These are phyloP conservation scores for Sternotherus odoratus DNA, from an alignment of 2,797 vertebrate genomes.

Conservation along the genomic window DNA sequence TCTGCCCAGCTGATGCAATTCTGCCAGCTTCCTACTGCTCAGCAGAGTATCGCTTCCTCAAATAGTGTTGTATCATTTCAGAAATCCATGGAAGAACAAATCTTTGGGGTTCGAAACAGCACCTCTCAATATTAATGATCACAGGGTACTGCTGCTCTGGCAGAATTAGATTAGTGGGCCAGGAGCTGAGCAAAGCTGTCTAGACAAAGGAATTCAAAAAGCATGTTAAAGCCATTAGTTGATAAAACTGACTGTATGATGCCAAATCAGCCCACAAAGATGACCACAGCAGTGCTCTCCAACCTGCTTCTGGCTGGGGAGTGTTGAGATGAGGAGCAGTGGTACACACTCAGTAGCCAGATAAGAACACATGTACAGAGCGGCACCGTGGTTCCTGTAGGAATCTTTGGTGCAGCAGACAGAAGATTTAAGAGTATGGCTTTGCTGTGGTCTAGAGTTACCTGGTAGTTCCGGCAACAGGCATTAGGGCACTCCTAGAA, in stretches of 20 bases:
- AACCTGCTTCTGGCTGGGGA: not conserved
- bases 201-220: conserved; percentile 6
- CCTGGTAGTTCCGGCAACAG: conserved; percentile 12
- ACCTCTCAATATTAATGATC: not conserved
- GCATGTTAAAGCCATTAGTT: not conserved
- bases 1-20: not conserved
- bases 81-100: not conserved
- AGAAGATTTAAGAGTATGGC: not conserved
- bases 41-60: not conserved
- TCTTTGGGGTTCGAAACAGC: not conserved
- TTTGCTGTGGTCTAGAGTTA: not conserved
- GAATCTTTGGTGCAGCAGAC: not conserved
- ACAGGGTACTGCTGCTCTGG: not conserved
- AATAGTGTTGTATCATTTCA: not conserved
- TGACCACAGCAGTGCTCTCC: not conserved
- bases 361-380: not conserved
- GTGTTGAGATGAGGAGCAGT: not conserved
- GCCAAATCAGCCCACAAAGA: not conserved
- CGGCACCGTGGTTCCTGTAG: not conserved
- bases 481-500: not conserved
- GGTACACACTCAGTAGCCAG: not conserved
- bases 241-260: conserved; percentile 9
- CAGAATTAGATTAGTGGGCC: not conserved
- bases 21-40: not conserved
- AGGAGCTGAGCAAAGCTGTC: not conserved